phyloP scores from a whole-genome alignment of 1,140 invertebrate genomes.

The Schlechtendalia chinensis region DNA sequence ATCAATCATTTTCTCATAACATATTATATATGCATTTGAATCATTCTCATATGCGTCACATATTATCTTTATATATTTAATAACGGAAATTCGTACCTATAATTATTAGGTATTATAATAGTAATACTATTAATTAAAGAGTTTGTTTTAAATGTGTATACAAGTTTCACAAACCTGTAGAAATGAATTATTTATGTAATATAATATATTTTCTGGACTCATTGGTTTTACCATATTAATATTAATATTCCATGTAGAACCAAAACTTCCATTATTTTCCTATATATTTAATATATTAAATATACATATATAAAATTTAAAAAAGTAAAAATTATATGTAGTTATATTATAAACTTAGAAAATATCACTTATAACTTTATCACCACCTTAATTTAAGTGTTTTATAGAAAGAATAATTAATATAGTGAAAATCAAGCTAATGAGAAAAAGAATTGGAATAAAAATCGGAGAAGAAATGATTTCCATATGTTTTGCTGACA shows the following conservation, averaged over 20 bases:
- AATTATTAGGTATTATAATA: background rate
- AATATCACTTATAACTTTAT: no score
- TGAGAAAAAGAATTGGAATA: no score
- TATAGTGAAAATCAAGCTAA: no score
- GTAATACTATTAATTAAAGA: background rate
- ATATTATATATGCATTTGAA: conserved; percentile 14
- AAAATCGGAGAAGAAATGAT: no score
- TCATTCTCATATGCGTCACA: conserved; percentile 32
- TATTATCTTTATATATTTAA: conserved; percentile 14
- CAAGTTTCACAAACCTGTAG: conserved; percentile 1
- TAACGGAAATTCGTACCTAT: conserved; percentile 21
- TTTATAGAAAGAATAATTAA: no score
- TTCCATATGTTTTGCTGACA: no score
- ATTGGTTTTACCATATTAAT: conserved; percentile 4
- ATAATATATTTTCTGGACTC: conserved; percentile 27
- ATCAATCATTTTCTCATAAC: conserved; percentile 35
- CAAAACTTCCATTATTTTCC: conserved; percentile 23
- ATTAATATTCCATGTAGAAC: conserved; percentile 21
- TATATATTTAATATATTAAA: conserved; percentile 1
- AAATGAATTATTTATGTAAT: conserved; percentile 23
- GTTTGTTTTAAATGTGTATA: background rate
- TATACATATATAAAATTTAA: background rate
- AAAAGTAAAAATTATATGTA: background rate
- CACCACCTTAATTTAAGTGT: no score
- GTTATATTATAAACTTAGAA: no score